These are phyloP conservation scores for Heteromyza rotundicornis DNA, from an alignment of 2,888 invertebrate genomes.

Conservation along the genomic window DNA sequence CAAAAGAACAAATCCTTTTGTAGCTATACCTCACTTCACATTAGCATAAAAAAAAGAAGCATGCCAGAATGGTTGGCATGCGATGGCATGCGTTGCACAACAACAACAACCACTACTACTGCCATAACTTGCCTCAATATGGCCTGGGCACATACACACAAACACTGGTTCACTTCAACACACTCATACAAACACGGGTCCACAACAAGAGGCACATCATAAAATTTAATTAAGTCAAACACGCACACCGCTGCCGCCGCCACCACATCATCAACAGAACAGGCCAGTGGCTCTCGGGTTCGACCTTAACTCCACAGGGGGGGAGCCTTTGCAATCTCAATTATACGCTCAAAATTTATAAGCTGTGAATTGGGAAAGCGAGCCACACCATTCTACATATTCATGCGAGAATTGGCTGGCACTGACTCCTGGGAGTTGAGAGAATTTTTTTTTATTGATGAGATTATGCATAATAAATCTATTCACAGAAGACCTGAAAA, in stretches of 20 bases:
- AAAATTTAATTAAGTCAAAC: conserved; percentile 15
- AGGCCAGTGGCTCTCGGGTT: no score
- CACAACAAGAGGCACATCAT: background rate
- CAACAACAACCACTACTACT: background rate
- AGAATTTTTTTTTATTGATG: no score
- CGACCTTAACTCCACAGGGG: no score
- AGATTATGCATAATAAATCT: no score
- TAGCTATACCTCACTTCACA: background rate
- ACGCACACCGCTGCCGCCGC: background rate
- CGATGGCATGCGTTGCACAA: background rate
- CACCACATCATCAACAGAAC: background rate
- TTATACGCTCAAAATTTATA: no score
- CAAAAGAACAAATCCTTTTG: background rate
- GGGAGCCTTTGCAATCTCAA: no score
- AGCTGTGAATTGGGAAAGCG: no score
- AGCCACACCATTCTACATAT: no score
- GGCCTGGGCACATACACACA: background rate
- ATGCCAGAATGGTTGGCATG: background rate
- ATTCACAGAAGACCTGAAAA: no score
- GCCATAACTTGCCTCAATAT: no score
- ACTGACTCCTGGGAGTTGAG: no score
- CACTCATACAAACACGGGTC: background rate
- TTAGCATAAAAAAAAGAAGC: background rate
- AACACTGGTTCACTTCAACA: background rate
- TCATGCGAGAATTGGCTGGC: no score